phyloP scores from a whole-genome alignment of 2,888 invertebrate genomes.

The Ormyrus nitidulus region DNA sequence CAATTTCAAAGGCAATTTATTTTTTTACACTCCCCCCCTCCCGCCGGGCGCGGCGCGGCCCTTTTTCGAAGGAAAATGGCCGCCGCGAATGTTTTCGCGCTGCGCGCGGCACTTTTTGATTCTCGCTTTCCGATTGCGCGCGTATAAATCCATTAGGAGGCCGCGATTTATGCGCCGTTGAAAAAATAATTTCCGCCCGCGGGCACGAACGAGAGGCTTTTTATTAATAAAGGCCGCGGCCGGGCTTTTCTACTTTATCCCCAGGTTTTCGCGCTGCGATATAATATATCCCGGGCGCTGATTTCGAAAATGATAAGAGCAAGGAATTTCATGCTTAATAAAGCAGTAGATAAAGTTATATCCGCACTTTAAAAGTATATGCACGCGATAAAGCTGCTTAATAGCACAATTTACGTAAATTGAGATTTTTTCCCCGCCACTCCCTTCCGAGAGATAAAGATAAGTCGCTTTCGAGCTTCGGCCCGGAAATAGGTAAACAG shows the following conservation, averaged over 20 bases:
- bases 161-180: too few species aligned
- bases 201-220: too few species aligned
- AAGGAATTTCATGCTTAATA: slow-evolving; percentile 10
- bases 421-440: background rate
- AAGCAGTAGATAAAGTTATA: background rate
- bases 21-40: background rate
- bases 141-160: too few species aligned
- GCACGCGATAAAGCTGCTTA: slow-evolving; percentile 6
- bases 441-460: background rate
- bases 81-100: too few species aligned
- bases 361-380: background rate
- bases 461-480: background rate
- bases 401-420: slow-evolving; percentile 3
- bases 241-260: background rate
- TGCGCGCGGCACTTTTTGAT: too few species aligned
- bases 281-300: too few species aligned
- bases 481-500: background rate
- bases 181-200: too few species aligned
- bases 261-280: background rate
- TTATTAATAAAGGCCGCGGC: background rate
- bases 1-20: slow-evolving; percentile 36
- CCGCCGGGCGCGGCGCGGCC: background rate
- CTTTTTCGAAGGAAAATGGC: too few species aligned
- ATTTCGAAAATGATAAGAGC: background rate
- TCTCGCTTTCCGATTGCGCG: too few species aligned